phyloP scores from a whole-genome alignment of 2,888 invertebrate genomes.

The Candidula unifasciata region DNA sequence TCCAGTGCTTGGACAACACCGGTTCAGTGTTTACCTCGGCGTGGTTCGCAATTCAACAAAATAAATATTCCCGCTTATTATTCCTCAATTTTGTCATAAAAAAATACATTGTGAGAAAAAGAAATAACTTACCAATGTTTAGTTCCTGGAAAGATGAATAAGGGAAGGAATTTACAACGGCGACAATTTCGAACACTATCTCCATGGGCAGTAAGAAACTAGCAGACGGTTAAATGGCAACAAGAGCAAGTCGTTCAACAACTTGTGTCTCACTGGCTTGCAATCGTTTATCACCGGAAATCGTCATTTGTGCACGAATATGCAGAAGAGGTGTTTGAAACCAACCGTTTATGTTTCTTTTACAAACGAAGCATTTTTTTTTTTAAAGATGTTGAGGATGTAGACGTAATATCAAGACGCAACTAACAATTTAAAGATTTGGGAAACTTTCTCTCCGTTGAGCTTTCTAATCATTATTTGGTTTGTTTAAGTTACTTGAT shows the following conservation, averaged over 20 bases:
- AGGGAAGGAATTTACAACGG: not conserved
- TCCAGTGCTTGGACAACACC: too few species aligned
- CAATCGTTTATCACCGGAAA: not conserved
- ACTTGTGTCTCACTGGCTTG: not conserved
- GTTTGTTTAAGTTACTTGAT: too few species aligned
- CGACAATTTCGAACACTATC: constrained; percentile 18
- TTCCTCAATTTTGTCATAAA: too few species aligned
- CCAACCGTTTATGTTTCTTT: not conserved
- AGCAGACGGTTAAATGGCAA: not conserved
- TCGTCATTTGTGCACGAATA: not conserved
- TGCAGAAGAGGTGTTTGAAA: not conserved
- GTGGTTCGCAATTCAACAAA: too few species aligned
- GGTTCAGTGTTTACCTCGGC: too few species aligned
- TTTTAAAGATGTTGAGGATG: too few species aligned
- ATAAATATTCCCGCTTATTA: too few species aligned
- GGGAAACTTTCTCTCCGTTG: too few species aligned
- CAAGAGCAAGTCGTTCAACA: not conserved
- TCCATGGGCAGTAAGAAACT: constrained; percentile 22
- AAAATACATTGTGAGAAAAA: too few species aligned
- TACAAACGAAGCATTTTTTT: not conserved
- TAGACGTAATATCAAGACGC: too few species aligned
- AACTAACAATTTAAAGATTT: too few species aligned
- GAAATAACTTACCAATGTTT: constrained; percentile 11
- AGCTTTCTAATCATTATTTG: too few species aligned
- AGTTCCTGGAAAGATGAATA: constrained; percentile 26